Percentiles rank a stretch among this genome's conserved stretches.
These are phyloP conservation scores for Lacanobia oleracea DNA, from an alignment of 2,888 invertebrate species.

Conservation along the genomic window DNA sequence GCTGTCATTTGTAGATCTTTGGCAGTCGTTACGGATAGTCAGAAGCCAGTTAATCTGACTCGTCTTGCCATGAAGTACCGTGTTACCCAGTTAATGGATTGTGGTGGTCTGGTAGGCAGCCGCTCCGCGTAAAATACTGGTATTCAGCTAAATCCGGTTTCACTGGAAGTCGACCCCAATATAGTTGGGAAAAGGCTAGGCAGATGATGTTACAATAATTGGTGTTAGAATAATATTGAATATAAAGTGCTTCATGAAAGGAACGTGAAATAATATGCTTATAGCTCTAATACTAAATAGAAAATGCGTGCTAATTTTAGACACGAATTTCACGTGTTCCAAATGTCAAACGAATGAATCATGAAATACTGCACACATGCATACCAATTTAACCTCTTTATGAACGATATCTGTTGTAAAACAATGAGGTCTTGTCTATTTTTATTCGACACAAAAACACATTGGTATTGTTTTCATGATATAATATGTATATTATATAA, in stretches of 20 bases:
- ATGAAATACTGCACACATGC: slow-evolving; percentile 16
- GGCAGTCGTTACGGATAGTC: too few relatives aligned
- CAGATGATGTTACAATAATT: background rate
- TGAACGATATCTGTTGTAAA: slow-evolving; percentile 15
- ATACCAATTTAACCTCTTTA: slow-evolving; percentile 38
- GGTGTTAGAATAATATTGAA: slow-evolving; percentile 1
- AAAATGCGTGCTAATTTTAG: slow-evolving; percentile 39
- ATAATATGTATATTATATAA: slow-evolving; percentile 13
- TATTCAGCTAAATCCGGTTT: too few relatives aligned
- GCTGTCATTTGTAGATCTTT: too few relatives aligned
- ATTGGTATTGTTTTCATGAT: slow-evolving; percentile 17
- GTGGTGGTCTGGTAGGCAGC: too few relatives aligned
- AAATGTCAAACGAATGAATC: slow-evolving; percentile 50
- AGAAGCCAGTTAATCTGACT: too few relatives aligned
- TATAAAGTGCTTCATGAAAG: slow-evolving; percentile 5
- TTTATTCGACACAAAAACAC: background rate
- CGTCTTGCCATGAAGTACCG: too few relatives aligned
- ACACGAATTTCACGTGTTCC: slow-evolving; percentile 42
- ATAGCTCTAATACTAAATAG: slow-evolving; percentile 17
- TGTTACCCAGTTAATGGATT: too few relatives aligned
- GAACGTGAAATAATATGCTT: slow-evolving; percentile 20
- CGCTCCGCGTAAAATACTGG: too few relatives aligned
- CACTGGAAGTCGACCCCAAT: too few relatives aligned
- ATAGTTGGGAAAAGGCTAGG: too few relatives aligned
- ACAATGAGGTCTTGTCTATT: slow-evolving; percentile 26